Percentiles rank a stretch among this genome's conserved stretches.
Conservation (phyloP, 1,140 invertebrate genomes). For the Rhopalosiphum padi region DNA sequence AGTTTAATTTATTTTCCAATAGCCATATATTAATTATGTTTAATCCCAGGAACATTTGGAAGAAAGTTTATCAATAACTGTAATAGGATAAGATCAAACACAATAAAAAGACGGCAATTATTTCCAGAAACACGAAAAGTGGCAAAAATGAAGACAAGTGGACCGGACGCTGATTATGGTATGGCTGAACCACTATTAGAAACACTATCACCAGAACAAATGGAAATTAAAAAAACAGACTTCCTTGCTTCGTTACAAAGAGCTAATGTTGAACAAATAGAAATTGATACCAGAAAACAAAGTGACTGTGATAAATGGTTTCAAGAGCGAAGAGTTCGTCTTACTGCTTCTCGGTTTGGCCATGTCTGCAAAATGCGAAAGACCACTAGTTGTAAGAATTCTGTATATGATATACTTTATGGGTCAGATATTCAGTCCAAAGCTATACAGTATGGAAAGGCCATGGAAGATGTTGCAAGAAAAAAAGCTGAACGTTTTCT, state of each 20-base stretch:
- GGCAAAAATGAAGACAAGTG: background rate
- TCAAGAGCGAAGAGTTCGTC: background rate
- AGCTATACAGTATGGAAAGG: background rate
- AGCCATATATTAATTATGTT: background rate
- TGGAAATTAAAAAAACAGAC: background rate
- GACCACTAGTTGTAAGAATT: background rate
- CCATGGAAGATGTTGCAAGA: background rate
- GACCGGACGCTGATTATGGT: slow-evolving; percentile 22
- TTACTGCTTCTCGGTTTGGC: background rate
- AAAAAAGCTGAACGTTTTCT: background rate
- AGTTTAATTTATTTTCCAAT: background rate
- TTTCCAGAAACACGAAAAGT: slow-evolving; percentile 1
- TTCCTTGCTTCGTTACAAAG: background rate
- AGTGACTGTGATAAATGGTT: background rate
- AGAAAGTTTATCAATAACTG: background rate
- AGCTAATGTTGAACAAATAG: slow-evolving; percentile 1
- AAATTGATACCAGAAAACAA: background rate
- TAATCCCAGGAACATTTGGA: background rate
- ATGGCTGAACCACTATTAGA: background rate
- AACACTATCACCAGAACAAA: background rate
- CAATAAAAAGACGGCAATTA: background rate
- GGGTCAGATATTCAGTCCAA: background rate
- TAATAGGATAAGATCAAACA: background rate
- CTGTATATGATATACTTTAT: slow-evolving; percentile 8
- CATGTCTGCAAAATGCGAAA: background rate